These are phyloP conservation scores for Morus bassanus DNA, from an alignment of 2,797 vertebrate species.

Conservation along the genomic window DNA sequence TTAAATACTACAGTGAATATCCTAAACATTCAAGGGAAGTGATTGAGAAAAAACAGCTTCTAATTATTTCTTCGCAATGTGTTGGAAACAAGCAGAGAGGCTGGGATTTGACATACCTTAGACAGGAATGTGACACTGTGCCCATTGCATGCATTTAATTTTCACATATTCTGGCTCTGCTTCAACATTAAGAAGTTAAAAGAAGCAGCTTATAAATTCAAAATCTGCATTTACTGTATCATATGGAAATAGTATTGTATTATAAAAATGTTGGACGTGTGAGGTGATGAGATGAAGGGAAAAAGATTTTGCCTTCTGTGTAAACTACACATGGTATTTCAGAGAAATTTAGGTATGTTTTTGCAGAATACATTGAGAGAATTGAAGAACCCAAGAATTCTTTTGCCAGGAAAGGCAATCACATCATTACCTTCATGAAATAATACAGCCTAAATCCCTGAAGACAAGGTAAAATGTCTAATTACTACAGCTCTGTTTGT, in stretches of 20 bases:
- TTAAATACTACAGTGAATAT: not conserved
- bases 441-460: not conserved
- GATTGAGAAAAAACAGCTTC: not conserved
- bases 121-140: not conserved
- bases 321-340: not conserved
- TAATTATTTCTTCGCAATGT: not conserved
- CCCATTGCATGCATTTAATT: not conserved
- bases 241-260: not conserved
- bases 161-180: not conserved
- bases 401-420: not conserved
- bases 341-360: not conserved
- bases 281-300: not conserved
- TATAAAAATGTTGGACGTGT: not conserved
- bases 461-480: not conserved
- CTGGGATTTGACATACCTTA: constrained; percentile 26
- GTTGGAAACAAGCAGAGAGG: not conserved
- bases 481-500: not conserved
- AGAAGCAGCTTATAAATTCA: not conserved
- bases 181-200: constrained; percentile 9
- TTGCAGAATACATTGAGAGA: not conserved
- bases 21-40: not conserved
- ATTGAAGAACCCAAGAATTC: not conserved
- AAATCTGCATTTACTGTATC: not conserved
- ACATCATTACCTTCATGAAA: not conserved
- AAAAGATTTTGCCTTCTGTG: not conserved